phyloP scores from a whole-genome alignment of 1,140 invertebrate genomes.

The Gonatopus flavifemur region DNA sequence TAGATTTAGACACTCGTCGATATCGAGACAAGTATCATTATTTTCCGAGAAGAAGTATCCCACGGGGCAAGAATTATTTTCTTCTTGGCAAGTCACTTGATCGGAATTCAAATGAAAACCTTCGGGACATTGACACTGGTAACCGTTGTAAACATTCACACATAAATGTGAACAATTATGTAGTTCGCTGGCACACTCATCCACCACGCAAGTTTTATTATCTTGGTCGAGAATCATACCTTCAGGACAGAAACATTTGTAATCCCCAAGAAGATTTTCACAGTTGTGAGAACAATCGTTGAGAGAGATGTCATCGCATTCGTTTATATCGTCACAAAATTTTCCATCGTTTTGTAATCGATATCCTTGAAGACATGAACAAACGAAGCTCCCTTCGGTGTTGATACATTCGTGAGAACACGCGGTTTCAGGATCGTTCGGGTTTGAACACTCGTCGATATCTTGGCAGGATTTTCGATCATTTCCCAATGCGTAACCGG shows the following conservation, averaged over 20 bases:
- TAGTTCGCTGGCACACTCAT: constrained; percentile 66
- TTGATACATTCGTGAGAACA: constrained; percentile 62
- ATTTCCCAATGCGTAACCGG: constrained; percentile 11
- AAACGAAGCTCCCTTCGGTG: constrained; percentile 51
- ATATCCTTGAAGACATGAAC: constrained; percentile 46
- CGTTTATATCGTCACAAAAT: constrained; percentile 66
- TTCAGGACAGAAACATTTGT: constrained; percentile 64
- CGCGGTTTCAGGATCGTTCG: constrained; percentile 17
- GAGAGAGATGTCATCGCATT: constrained; percentile 61
- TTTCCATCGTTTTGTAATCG: constrained; percentile 31
- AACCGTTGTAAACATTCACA: constrained; percentile 56
- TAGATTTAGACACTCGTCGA: constrained; percentile 59
- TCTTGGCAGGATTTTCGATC: constrained; percentile 11
- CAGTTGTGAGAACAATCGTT: constrained; percentile 56
- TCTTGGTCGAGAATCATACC: constrained; percentile 55
- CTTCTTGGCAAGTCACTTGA: constrained; percentile 56
- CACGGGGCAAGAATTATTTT: constrained; percentile 77
- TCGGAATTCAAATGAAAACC: constrained; percentile 42
- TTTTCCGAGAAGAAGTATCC: constrained; percentile 51
- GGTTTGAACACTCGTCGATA: constrained; percentile 2
- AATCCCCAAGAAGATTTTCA: constrained; percentile 55
- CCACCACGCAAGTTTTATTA: constrained; percentile 57
- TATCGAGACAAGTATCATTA: constrained; percentile 49
- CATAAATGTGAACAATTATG: constrained; percentile 60
- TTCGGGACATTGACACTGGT: constrained; percentile 61